These are phyloP conservation scores for Acromyrmex heyeri DNA, from an alignment of 1,140 invertebrate species.

Conservation along the genomic window DNA sequence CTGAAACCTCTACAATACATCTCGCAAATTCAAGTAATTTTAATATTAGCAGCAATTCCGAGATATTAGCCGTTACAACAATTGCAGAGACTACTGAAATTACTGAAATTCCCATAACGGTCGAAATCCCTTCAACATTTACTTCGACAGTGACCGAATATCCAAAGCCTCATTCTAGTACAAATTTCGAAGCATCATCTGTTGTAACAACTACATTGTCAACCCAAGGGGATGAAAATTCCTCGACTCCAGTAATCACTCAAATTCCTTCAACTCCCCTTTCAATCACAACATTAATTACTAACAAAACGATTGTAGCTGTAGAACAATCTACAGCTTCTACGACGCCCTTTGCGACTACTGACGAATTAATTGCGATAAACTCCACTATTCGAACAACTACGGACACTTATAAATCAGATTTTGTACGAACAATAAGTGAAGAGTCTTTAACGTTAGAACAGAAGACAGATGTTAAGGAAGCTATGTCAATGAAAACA, in stretches of 20 bases:
- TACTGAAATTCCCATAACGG: not conserved
- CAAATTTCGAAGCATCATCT: not conserved
- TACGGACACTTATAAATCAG: not conserved
- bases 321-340: not conserved
- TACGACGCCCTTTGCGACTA: not conserved
- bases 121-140: not conserved
- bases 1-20: not conserved
- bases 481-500: not conserved
- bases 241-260: not conserved
- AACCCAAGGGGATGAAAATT: not conserved
- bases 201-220: slow-evolving; percentile 13
- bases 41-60: not conserved
- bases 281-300: not conserved
- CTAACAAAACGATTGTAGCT: not conserved
- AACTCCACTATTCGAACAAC: not conserved
- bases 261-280: not conserved
- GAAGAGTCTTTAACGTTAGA: not conserved
- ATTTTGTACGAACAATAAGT: not conserved
- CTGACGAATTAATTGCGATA: not conserved
- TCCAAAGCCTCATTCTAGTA: not conserved
- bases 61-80: not conserved
- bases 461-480: not conserved
- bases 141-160: not conserved
- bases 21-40: not conserved
- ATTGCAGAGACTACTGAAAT: not conserved